Conservation (phyloP, 2,113 vertebrate species). For the Symphodus melops region DNA sequence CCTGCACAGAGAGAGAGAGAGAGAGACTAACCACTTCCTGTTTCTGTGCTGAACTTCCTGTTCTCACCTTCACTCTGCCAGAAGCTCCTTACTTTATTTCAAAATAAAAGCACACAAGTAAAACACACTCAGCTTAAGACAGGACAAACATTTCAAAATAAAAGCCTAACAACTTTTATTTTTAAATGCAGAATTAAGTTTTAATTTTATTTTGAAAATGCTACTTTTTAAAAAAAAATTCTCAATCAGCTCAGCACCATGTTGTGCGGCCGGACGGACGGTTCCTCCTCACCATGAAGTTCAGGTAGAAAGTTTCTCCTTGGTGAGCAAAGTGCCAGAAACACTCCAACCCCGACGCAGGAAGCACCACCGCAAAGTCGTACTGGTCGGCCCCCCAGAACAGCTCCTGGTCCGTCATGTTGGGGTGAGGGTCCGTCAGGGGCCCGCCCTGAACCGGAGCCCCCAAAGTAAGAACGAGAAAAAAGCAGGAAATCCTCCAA, state of each 20-base stretch:
- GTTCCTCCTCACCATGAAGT: conserved; percentile 86
- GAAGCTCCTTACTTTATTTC: no score
- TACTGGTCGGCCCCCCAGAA: conserved; percentile 87
- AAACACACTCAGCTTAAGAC: no score
- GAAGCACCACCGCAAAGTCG: conserved; percentile 89
- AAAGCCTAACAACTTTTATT: no score
- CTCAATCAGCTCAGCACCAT: no score
- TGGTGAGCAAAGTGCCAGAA: conserved; percentile 93
- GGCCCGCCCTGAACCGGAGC: conserved; percentile 60
- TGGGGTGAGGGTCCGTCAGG: conserved; percentile 57
- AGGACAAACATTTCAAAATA: no score
- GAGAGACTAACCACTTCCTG: not conserved
- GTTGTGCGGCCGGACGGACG: no score
- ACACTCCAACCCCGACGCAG: conserved; percentile 81
- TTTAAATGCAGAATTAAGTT: no score
- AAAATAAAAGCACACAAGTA: no score
- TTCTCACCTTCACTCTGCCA: no score
- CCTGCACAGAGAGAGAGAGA: conserved; percentile 77
- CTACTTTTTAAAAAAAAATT: no score
- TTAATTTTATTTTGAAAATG: no score
- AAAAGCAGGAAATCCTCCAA: not conserved
- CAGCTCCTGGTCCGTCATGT: conserved; percentile 76
- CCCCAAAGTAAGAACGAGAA: conserved; percentile 61
- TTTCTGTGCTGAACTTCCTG: no score
- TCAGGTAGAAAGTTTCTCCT: conserved; percentile 90